phyloP scores from a whole-genome alignment of 1,140 invertebrate genomes.

The Oscheius sp. region DNA sequence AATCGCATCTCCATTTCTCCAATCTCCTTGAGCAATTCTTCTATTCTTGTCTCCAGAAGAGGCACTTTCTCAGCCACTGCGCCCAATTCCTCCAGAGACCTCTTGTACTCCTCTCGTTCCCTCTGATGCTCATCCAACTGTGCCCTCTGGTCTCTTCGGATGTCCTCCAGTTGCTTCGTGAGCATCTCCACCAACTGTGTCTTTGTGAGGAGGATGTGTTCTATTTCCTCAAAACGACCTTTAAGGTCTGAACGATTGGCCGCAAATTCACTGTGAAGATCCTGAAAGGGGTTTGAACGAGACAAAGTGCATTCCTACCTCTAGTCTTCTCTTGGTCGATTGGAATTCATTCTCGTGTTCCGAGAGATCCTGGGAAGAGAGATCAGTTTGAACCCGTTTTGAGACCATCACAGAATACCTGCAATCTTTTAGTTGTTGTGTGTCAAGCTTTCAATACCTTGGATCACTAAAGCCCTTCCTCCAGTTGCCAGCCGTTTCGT shows the following conservation, averaged over 20 bases:
- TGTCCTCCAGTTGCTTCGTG: conserved; percentile 49
- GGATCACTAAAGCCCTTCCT: conserved; percentile 49
- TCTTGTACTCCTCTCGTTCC: conserved; percentile 48
- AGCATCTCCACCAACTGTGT: conserved; percentile 51
- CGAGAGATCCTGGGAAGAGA: conserved; percentile 44
- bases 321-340: conserved; percentile 30
- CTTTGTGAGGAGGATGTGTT: conserved; percentile 51
- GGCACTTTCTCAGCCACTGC: conserved; percentile 16
- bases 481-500: conserved; percentile 47
- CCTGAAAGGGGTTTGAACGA: conserved; percentile 25
- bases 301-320: conserved; percentile 24
- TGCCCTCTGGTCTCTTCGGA: conserved; percentile 41
- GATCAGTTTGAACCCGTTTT: conserved; percentile 46
- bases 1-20: conserved; percentile 46
- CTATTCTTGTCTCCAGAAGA: conserved; percentile 9
- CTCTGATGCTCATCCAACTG: conserved; percentile 35
- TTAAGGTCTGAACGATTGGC: conserved; percentile 41
- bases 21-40: conserved; percentile 7
- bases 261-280: conserved; percentile 50
- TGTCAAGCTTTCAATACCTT: neutral
- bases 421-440: neutral
- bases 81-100: conserved; percentile 14
- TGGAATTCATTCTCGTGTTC: conserved; percentile 48
- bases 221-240: conserved; percentile 54
- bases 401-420: conserved; percentile 40